Evolutionary conservation across 2,888 invertebrate species (phyloP).

Genomic region (Schizaphis graminum): DNA sequence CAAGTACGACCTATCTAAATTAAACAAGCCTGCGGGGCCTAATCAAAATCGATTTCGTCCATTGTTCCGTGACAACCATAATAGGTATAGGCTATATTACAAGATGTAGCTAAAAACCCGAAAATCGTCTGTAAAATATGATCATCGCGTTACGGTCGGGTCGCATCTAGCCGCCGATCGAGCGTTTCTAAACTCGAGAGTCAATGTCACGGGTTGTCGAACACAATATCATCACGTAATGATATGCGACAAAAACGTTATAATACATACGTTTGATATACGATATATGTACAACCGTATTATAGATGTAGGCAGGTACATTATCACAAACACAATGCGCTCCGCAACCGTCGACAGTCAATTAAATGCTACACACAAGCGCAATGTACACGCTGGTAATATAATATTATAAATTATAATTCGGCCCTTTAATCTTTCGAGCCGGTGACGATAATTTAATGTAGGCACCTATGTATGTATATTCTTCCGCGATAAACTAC

Average conservation of each 20-base stretch:
- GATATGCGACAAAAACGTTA: not conserved
- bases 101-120: not conserved
- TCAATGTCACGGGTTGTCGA: slow-evolving; percentile 35
- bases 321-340: not conserved
- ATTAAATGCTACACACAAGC: slow-evolving; percentile 7
- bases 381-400: not conserved
- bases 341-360: not conserved
- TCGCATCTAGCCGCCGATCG: not conserved
- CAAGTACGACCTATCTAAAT: not conserved
- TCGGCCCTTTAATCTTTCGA: slow-evolving; percentile 24
- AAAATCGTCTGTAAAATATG: not conserved
- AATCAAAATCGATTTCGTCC: slow-evolving; percentile 5
- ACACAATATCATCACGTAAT: slow-evolving; percentile 49
- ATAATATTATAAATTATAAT: slow-evolving; percentile 6
- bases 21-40: not conserved
- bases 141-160: slow-evolving; percentile 26
- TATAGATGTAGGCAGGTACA: not conserved
- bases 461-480: not conserved
- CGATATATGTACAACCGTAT: not conserved
- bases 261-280: not conserved
- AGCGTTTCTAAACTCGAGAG: slow-evolving; percentile 2
- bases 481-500: not conserved
- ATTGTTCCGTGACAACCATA: not conserved
- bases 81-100: not conserved
- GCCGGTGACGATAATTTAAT: slow-evolving; percentile 35